These are phyloP conservation scores for Tyria jacobaeae DNA, from an alignment of 2,888 invertebrate genomes.

Conservation along the genomic window DNA sequence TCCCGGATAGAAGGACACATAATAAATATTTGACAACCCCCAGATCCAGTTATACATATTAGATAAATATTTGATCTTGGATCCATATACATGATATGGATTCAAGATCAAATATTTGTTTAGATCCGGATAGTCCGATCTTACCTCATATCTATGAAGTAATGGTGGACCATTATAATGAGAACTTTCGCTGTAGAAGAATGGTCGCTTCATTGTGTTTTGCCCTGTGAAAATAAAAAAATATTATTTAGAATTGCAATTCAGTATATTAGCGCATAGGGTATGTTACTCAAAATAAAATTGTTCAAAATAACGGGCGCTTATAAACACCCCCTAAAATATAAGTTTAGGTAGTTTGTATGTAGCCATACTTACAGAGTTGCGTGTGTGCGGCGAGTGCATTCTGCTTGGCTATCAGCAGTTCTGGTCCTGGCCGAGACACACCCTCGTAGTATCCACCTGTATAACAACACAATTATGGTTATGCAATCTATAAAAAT, in stretches of 20 bases:
- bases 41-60: no score
- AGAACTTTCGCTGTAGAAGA: conserved; percentile 77
- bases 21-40: no score
- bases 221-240: conserved; percentile 68
- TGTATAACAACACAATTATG: no score
- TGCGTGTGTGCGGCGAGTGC: conserved; percentile 81
- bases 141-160: conserved; percentile 79
- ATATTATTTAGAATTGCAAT: neutral
- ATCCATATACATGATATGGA: no score
- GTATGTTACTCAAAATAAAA: no score
- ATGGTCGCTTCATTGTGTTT: conserved; percentile 81
- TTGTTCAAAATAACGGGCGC: no score
- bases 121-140: conserved; percentile 7
- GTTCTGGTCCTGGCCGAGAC: conserved; percentile 76
- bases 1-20: no score
- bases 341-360: no score
- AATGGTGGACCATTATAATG: conserved; percentile 69
- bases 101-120: no score
- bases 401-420: conserved; percentile 81
- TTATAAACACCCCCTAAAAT: no score
- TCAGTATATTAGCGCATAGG: neutral
- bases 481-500: no score
- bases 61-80: no score
- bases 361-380: conserved; percentile 69
- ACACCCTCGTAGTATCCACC: conserved; percentile 65